Conservation (phyloP, 2,797 vertebrate species). For the Limnodromus scolopaceus region DNA sequence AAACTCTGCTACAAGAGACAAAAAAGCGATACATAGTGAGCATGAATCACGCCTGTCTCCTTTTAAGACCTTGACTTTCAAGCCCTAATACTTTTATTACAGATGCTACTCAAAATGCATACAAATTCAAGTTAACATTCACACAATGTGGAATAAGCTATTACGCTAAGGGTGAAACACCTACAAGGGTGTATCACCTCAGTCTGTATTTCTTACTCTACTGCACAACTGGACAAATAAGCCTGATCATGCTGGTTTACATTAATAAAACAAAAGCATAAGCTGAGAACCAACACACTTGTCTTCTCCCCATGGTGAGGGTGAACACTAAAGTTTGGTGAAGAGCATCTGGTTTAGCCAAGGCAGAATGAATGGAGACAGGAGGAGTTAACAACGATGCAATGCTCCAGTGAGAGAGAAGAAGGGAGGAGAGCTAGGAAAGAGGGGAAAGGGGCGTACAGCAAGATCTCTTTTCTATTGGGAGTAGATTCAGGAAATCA, state of each 20-base stretch:
- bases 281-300: neutral
- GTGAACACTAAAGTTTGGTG: neutral
- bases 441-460: neutral
- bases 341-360: neutral
- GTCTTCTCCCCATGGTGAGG: neutral
- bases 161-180: neutral
- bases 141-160: too few relatives aligned
- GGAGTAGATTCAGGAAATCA: neutral
- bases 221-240: neutral
- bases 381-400: neutral
- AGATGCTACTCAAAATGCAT: neutral
- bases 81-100: neutral
- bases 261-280: neutral
- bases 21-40: neutral
- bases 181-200: neutral
- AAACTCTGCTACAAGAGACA: constrained; percentile 78
- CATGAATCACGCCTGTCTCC: neutral
- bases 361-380: neutral
- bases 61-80: neutral
- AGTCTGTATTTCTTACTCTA: neutral
- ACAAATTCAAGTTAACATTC: neutral
- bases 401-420: neutral
- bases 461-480: neutral
- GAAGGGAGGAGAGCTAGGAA: neutral
- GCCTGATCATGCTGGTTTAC: neutral